These are phyloP conservation scores for Epinephelus awoara DNA, from an alignment of 2,797 vertebrate species.

Conservation along the genomic window DNA sequence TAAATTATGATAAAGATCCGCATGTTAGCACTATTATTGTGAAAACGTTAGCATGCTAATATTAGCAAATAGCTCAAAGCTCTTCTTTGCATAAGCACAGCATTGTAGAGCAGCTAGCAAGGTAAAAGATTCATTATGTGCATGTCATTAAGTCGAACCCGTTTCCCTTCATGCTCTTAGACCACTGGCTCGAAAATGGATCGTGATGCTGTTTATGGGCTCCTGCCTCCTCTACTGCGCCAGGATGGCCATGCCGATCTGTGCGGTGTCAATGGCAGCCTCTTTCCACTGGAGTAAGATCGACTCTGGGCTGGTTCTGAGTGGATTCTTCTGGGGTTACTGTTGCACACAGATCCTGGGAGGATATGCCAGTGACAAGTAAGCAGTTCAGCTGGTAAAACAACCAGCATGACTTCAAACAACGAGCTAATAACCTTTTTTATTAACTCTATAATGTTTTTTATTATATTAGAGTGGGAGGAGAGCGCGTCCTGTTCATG, in stretches of 20 bases:
- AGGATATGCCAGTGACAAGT: slow-evolving; percentile 91
- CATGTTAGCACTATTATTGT: no score
- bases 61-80: no score
- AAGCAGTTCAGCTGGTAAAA: slow-evolving; percentile 7
- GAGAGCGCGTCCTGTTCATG: slow-evolving; percentile 77
- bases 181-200: slow-evolving; percentile 84
- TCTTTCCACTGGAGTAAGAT: slow-evolving; percentile 92
- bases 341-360: slow-evolving; percentile 93
- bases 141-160: not conserved
- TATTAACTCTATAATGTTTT: not conserved
- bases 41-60: no score
- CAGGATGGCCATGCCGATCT: slow-evolving; percentile 90
- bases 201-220: slow-evolving; percentile 86
- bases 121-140: no score
- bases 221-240: slow-evolving; percentile 92
- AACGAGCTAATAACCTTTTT: not conserved
- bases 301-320: slow-evolving; percentile 89
- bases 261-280: slow-evolving; percentile 86
- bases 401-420: not conserved
- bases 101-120: no score
- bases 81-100: no score
- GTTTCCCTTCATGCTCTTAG: slow-evolving; percentile 44
- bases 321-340: slow-evolving; percentile 97
- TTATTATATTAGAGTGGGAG: slow-evolving; percentile 74
- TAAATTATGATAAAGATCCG: no score